Evolutionary conservation across 2,113 vertebrate species (phyloP), one percentile per base, ranked within the genome.

Genomic region (Sylvietta virens): DNA sequence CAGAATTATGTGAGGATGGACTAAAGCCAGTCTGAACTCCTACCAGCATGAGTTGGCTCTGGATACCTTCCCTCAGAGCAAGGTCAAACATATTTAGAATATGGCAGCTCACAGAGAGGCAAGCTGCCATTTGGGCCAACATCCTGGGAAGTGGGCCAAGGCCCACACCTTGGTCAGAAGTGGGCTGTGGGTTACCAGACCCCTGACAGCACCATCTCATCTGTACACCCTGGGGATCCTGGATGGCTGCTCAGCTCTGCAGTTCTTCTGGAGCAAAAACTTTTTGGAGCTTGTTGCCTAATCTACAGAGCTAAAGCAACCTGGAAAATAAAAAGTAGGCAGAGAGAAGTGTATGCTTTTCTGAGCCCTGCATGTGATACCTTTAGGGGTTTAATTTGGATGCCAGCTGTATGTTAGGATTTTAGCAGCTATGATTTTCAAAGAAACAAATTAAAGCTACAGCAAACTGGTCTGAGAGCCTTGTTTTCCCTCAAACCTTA

Each of bases 371-470:
- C 40, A 22, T 64, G 21, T 30, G 11, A 51, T 84, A 42, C 18
- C 33, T 92, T 83, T 64, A 76, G 65, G 60, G 31, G 20, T 86
- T 27, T 74, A 60, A 89, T 84, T 95, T 86, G 33, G 31, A 81
- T 84, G 57, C 81, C 53, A 86, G 65, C 28, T 86, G 48, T 71
- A 74, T 40, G 10, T 76, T 82, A 69, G 37, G n/a, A 57, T 82
- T 91, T 89, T 69, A 91, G n/a, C n/a, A 67, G 48, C 12, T 79
- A 65, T 2, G 3, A 72, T 82, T 73, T 95, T 62, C 45, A 65
- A 86, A 82, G 81, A 73, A 94, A 85, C 7, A 91, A 90, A 81
- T 76, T 67, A 95, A 90, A 88, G n/a, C 53, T 81, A 44, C 42
- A 70, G 30, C 39, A 89, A 88, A 85, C 50, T 94, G 39, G 28